Base-by-base conservation (phyloP, 1,140 invertebrate genomes). In the Pogonomyrmex barbatus region DNA sequence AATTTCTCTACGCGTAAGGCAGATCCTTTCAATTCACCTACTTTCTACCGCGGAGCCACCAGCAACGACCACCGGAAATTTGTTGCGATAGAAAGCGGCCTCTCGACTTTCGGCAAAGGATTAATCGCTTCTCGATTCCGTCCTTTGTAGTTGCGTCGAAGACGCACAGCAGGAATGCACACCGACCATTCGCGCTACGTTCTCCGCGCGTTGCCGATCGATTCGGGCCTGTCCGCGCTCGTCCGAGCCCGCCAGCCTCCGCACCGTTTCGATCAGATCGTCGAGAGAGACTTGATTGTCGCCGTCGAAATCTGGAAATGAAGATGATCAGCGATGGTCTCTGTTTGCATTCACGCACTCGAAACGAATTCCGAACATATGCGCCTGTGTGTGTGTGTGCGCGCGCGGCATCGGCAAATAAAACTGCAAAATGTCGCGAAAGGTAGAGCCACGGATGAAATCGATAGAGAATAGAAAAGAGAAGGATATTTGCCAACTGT, bases 231-330 rank as follows among this genome's bases (percentile, higher is more conserved):
- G 12, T 45, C 75, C 85, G n/a, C 75, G 36, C 65, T 85, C 62
- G 6, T 83, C 39, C 4, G 81, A 77, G 0, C 90, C 91, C 5
- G 95, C 95, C 60, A 96, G 86, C 45, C 95, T 93, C 77, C 96
- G 95, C 2, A 96, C 89, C n/a, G 95, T 94, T 45, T 95, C 92
- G 68, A 93, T 93, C 47, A 96, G 93, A 92, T 97, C 96, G 30
- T 94, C 89, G 36, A 94, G 89, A 10, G 95, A 95, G 70, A 96
- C 95, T 91, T 95, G 95, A 88, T 95, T 95, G 91, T 97, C 96
- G 76, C 95, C 95, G 82, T 97, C 95, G 88, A 96, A 94, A 94
- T 97, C 96, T 96, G 89, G 77, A 94, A 94, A 92, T 83, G 77
- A 91, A 88, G 73, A 65, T 58, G 12, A 87, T 88, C 85, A 87